Evolutionary conservation across 2,888 invertebrate species (phyloP), one percentile per base, ranked within the genome.

Genomic region (Cataglyphis cursor): DNA sequence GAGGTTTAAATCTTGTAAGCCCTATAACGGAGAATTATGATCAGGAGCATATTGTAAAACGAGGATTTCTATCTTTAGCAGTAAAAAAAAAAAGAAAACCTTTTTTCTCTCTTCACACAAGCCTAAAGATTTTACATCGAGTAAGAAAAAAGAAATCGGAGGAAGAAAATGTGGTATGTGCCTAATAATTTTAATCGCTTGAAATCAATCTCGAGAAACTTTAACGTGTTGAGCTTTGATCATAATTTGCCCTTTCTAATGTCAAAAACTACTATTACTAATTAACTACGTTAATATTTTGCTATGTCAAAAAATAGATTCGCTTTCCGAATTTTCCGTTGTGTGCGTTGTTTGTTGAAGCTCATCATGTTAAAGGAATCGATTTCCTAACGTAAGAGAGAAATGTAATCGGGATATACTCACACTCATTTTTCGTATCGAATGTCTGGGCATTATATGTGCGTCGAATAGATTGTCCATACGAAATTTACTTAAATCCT

Each of bases 1-100:
- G 96, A 97, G 74, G 90, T 91, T 84, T 94, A 48, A 57, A 44
- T 35, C 18, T 24, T 31, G 3, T n/a, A 51, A 51, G 18, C 6
- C 18, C 18, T 18, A 48, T 12, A 12, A 44, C 9, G 35, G 68
- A 62, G 62, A 35, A 35, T 18, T 57, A 38, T 38, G 9, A 57
- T 59, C 18, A 51, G 44, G 12, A 57, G 35, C 3, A 12, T 21
- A 76, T 31, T 66, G 80, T 57, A 41, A 44, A 81, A 38, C 15
- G 21, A n/a, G 57, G 51, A 48, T 74, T 74, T 31, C 21, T 72
- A 35, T 31, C 24, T 35, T 31, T 35, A 72, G 38, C 28, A 41
- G 31, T 66, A 35, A n/a, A 65, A 76, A 62, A 62, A 68, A 57
- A 41, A 70, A 31, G 44, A 78, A 80, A 28, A 28, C 28, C 28